These are phyloP conservation scores for Dolichotis patagonum DNA, from an alignment of 2,113 vertebrate species.

Conservation along the genomic window DNA sequence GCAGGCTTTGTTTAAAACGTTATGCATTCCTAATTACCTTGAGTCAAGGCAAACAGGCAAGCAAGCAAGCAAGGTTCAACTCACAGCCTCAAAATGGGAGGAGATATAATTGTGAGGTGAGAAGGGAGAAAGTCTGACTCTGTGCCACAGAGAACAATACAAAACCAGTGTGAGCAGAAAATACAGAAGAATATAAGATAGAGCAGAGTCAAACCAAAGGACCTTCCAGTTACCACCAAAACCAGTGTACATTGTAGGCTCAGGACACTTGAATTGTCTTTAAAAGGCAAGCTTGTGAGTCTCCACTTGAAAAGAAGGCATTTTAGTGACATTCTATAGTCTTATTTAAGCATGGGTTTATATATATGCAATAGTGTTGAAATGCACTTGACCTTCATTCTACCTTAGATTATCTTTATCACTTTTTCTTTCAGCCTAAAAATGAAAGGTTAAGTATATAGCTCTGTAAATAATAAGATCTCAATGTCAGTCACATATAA, in stretches of 20 bases:
- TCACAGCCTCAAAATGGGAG: not conserved
- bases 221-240: not conserved
- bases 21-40: not conserved
- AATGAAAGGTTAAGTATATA: conserved; percentile 44
- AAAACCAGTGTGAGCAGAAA: not conserved
- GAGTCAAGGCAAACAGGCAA: not conserved
- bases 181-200: accelerated
- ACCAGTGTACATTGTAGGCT: not conserved
- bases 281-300: not conserved
- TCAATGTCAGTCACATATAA: not conserved
- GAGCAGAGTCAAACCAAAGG: not conserved
- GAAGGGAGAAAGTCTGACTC: not conserved
- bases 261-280: not conserved
- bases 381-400: not conserved
- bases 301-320: not conserved
- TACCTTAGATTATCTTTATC: not conserved
- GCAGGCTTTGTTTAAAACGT: not conserved
- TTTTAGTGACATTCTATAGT: not conserved
- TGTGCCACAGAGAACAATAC: not conserved
- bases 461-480: conserved; percentile 35
- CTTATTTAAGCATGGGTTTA: not conserved
- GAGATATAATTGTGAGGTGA: accelerated
- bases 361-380: not conserved
- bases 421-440: not conserved
- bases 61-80: not conserved